Evolutionary conservation across 92 coral and sea anemone species (phyloP).

Genomic region (Porites lobata): DNA sequence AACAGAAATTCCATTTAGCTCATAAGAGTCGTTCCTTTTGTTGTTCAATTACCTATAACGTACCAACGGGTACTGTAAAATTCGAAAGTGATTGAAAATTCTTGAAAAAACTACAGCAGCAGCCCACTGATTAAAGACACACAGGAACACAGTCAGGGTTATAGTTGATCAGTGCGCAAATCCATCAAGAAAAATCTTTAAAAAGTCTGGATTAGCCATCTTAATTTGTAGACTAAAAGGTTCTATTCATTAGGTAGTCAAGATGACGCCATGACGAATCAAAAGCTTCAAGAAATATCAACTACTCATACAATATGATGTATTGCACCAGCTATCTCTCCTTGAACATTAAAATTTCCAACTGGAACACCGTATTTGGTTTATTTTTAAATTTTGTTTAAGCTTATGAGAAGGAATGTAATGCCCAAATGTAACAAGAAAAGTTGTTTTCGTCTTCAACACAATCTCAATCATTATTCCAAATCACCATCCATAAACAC

Average conservation of each 20-base stretch:
- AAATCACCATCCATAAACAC: background rate
- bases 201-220: background rate
- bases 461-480: background rate
- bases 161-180: background rate
- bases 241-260: background rate
- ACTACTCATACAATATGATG: background rate
- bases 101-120: constrained; percentile 5
- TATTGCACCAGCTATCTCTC: background rate
- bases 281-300: background rate
- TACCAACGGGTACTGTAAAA: constrained; percentile 8
- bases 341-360: background rate
- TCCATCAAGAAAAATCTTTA: constrained; percentile 1
- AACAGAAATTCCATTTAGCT: too few relatives aligned
- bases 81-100: constrained; percentile 29
- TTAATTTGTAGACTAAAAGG: background rate
- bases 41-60: constrained; percentile 29
- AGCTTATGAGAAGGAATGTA: background rate
- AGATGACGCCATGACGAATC: constrained; percentile 5
- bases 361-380: background rate
- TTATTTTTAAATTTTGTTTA: background rate
- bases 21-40: background rate
- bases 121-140: background rate
- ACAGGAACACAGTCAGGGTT: background rate
- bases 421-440: background rate
- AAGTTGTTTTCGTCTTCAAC: background rate